Percentiles rank a stretch among this genome's conserved stretches.
These are phyloP conservation scores for Pseudochirops corinnae DNA, from an alignment of 2,797 vertebrate species.

Conservation along the genomic window DNA sequence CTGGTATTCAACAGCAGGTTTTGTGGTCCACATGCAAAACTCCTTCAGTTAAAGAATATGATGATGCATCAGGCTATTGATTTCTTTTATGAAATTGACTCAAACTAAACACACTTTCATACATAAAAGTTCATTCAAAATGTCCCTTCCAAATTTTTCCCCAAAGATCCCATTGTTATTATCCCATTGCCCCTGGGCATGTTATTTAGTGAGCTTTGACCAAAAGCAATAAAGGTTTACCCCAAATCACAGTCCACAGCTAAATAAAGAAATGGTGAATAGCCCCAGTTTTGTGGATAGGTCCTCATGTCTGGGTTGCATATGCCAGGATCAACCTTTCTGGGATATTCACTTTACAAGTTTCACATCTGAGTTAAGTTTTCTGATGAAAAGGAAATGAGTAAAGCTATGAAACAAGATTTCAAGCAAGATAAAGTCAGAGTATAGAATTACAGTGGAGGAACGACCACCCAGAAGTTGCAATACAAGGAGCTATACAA, in stretches of 20 bases:
- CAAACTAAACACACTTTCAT: constrained; percentile 11
- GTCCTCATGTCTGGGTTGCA: not conserved
- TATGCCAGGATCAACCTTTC: not conserved
- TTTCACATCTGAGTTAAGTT: not conserved
- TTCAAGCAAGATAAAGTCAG: constrained; percentile 33
- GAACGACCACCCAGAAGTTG: constrained; percentile 41
- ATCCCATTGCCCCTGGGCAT: not conserved
- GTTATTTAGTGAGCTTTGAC: not conserved
- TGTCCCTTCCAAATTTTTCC: not conserved
- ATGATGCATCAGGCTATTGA: not conserved
- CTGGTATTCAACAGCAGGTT: not conserved
- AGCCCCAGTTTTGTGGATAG: not conserved
- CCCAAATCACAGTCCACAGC: not conserved
- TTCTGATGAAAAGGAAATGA: constrained; percentile 14
- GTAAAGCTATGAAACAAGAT: constrained; percentile 41
- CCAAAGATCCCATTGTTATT: not conserved
- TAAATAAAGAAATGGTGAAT: not conserved
- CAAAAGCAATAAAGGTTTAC: constrained; percentile 29
- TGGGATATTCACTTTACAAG: not conserved
- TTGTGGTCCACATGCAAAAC: not conserved
- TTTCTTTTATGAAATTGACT: constrained; percentile 20
- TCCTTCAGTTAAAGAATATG: not conserved
- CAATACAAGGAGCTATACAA: constrained; percentile 4
- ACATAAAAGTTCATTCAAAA: constrained; percentile 13
- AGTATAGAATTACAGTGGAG: constrained; percentile 3